phyloP scores from a whole-genome alignment of 2,797 vertebrate species.

The Lepilemur septentrionalis region DNA sequence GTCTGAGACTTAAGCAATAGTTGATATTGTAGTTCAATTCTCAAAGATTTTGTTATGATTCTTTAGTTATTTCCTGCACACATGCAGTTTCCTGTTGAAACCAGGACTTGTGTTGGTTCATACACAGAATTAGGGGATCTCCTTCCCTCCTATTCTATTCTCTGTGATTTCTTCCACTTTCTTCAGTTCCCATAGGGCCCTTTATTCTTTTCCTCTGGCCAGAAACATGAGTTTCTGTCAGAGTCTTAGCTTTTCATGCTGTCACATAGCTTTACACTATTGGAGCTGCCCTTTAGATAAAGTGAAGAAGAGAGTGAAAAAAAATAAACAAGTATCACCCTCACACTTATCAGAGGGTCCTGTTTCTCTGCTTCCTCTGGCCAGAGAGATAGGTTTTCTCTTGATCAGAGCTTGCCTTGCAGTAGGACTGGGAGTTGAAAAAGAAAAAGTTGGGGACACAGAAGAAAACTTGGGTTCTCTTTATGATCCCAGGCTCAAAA shows the following conservation, averaged over 20 bases:
- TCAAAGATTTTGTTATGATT: neutral
- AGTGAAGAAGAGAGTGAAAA: neutral
- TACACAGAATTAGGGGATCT: neutral
- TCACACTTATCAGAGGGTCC: neutral
- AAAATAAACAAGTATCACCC: neutral
- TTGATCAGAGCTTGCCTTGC: neutral
- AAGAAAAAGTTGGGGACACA: neutral
- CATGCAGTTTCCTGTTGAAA: neutral
- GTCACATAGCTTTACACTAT: neutral
- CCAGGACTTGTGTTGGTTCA: neutral
- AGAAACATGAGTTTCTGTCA: neutral
- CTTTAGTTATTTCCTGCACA: neutral
- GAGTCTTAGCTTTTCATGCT: neutral
- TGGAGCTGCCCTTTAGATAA: neutral
- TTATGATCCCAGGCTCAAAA: neutral
- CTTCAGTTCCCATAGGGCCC: neutral
- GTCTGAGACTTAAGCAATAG: neutral
- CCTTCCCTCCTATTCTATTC: neutral
- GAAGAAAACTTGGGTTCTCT: neutral
- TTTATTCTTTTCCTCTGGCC: neutral
- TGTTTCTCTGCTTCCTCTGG: conserved; percentile 14
- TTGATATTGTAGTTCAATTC: neutral
- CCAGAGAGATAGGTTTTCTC: neutral
- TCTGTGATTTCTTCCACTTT: neutral
- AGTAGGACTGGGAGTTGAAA: neutral